Conservation (phyloP, 2,113 vertebrate genomes). For the Elachura formosa region DNA sequence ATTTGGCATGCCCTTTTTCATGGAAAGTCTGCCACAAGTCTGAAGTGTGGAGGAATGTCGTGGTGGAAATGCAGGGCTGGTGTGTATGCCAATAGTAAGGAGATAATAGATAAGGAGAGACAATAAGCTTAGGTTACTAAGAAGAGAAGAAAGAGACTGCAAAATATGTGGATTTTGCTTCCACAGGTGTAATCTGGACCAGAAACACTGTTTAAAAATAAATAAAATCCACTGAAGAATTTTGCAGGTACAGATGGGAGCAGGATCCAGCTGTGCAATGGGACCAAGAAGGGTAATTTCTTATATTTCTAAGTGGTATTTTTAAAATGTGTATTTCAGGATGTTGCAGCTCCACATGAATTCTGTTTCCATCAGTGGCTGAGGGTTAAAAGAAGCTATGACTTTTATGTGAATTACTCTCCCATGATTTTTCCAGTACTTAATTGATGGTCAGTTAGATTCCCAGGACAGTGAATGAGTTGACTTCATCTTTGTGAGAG, state of each 20-base stretch:
- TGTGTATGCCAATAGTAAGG: background rate
- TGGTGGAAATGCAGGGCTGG: background rate
- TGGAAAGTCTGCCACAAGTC: background rate
- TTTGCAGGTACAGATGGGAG: background rate
- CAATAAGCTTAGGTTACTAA: background rate
- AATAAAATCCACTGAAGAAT: background rate
- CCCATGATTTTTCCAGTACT: background rate
- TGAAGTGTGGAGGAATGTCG: background rate
- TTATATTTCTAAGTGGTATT: background rate
- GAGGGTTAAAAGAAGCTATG: background rate
- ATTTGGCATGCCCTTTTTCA: background rate
- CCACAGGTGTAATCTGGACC: background rate
- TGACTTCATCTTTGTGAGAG: background rate
- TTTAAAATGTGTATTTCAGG: background rate
- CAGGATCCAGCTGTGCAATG: background rate
- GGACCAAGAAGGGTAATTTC: background rate
- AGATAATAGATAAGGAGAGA: background rate
- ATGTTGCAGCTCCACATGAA: background rate
- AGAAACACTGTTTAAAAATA: background rate
- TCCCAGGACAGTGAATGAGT: background rate
- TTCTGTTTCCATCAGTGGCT: background rate
- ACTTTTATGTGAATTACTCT: background rate
- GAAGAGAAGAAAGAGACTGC: background rate
- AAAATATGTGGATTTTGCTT: background rate
- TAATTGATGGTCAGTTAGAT: background rate